Percentiles rank a stretch among this genome's conserved stretches.
Evolutionary conservation across 2,797 vertebrate species (phyloP).

Genomic region (Astyanax mexicanus): DNA sequence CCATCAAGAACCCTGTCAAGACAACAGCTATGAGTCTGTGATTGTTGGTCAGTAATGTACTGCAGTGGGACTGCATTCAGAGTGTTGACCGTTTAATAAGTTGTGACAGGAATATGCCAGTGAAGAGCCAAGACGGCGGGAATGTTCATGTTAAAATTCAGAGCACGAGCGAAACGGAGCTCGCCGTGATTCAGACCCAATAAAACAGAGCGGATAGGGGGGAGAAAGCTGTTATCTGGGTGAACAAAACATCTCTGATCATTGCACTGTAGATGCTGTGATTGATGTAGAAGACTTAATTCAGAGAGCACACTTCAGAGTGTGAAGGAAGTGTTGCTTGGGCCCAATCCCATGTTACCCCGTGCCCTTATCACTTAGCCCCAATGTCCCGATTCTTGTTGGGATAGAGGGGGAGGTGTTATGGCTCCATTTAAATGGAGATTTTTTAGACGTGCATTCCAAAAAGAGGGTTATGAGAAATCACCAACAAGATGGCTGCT

Average conservation of each 20-base stretch:
- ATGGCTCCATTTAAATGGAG: no score
- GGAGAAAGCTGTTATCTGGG: background rate
- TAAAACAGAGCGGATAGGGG: conserved; percentile 31
- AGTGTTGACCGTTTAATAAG: conserved; percentile 8
- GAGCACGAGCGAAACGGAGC: conserved; percentile 56
- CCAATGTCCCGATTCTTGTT: no score
- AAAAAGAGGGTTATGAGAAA: no score
- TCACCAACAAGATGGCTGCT: no score
- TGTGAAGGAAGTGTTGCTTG: background rate
- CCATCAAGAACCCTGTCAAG: background rate
- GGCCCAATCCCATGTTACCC: no score
- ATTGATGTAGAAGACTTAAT: conserved; percentile 16
- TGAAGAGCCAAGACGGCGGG: conserved; percentile 1
- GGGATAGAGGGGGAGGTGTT: no score
- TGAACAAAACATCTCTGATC: background rate
- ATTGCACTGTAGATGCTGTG: conserved; percentile 1
- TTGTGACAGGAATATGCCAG: conserved; percentile 19
- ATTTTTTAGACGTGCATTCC: no score
- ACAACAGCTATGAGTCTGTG: no score
- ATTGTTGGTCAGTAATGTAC: conserved; percentile 11
- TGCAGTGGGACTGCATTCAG: background rate
- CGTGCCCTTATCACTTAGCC: no score
- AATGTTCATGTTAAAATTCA: conserved; percentile 63
- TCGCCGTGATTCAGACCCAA: conserved; percentile 44
- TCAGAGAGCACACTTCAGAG: conserved; percentile 1